A percentile compares a stretch with the other conserved stretches of the same genome.
Conservation (phyloP, 2,888 invertebrate genomes). For the Synanthedon formicaeformis region DNA sequence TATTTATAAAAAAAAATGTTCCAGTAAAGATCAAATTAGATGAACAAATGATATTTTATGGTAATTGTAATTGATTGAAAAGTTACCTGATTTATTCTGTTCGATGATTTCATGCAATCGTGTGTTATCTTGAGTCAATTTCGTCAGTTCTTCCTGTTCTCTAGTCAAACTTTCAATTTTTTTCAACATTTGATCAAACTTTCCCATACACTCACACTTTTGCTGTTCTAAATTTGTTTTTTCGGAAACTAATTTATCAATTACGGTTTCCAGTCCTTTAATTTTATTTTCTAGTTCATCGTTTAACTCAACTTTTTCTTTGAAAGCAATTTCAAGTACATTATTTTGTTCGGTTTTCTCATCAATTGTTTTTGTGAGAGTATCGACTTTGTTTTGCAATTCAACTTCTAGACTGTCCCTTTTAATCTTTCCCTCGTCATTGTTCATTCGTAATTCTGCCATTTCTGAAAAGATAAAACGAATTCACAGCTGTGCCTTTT, state of each 20-base stretch:
- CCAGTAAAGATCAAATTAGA: no score
- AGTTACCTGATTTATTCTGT: constrained; percentile 28
- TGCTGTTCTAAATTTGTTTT: constrained; percentile 14
- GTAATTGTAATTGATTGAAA: no score
- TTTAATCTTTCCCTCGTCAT: constrained; percentile 16
- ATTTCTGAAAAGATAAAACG: constrained; percentile 18
- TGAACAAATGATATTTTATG: no score
- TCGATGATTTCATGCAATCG: constrained; percentile 15
- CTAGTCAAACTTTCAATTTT: constrained; percentile 5
- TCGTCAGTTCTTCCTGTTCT: constrained; percentile 27
- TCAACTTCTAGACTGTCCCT: constrained; percentile 14
- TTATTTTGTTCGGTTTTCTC: constrained; percentile 15
- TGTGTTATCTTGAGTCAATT: constrained; percentile 21
- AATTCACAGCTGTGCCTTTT: neutral
- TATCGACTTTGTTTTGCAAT: constrained; percentile 11
- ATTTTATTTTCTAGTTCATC: constrained; percentile 15
- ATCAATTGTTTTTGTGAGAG: constrained; percentile 13
- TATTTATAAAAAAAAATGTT: no score
- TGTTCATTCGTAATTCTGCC: constrained; percentile 15
- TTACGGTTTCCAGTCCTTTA: constrained; percentile 18
- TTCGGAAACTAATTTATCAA: constrained; percentile 15
- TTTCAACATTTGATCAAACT: constrained; percentile 12
- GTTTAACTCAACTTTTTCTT: constrained; percentile 17
- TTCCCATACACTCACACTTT: neutral
- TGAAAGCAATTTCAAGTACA: constrained; percentile 18